Conservation (phyloP, 2,113 vertebrate genomes). For the Microtus oregoni region DNA sequence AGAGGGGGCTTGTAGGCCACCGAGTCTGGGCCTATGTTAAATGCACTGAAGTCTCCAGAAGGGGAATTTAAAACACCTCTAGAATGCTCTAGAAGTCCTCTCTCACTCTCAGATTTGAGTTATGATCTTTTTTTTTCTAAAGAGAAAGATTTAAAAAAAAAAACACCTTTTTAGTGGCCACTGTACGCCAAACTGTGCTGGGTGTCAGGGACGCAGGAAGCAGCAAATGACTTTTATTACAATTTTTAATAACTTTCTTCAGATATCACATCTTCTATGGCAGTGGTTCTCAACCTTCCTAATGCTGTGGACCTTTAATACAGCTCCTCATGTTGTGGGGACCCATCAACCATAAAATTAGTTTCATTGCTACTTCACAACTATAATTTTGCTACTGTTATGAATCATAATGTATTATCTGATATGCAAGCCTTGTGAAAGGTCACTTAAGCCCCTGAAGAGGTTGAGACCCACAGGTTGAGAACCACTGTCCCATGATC, state of each 20-base stretch:
- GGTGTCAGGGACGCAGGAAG: background rate
- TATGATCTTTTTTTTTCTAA: background rate
- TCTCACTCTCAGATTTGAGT: background rate
- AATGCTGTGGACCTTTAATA: background rate
- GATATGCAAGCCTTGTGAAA: background rate
- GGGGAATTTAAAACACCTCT: conserved; percentile 37
- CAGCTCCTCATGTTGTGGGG: background rate
- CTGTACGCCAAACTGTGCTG: background rate
- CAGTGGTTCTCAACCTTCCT: background rate
- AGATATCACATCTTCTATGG: background rate
- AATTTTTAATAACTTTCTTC: background rate
- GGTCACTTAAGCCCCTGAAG: background rate
- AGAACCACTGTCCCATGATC: background rate
- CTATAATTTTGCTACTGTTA: too few relatives aligned
- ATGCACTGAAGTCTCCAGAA: background rate
- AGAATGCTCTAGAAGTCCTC: background rate
- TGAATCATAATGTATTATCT: background rate
- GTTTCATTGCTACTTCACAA: background rate
- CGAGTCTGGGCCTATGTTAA: background rate
- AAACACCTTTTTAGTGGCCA: background rate
- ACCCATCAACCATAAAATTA: background rate
- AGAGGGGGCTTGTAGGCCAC: background rate
- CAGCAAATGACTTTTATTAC: background rate
- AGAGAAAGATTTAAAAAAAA: background rate
- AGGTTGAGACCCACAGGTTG: background rate